phyloP scores from a whole-genome alignment of 2,888 invertebrate genomes.

The Oligia fasciuncula region DNA sequence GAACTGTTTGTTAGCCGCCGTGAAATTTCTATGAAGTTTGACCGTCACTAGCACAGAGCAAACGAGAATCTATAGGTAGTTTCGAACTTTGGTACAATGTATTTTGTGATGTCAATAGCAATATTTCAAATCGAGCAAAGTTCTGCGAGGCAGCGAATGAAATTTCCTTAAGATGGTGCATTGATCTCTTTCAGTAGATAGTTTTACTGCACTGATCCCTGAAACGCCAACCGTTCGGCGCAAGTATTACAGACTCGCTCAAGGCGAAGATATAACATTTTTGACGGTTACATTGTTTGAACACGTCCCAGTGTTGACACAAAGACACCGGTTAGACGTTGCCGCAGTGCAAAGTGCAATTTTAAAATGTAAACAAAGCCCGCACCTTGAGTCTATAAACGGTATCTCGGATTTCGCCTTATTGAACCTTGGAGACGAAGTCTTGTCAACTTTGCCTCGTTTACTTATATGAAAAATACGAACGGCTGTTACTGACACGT shows the following conservation, averaged over 20 bases:
- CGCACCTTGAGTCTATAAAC: slow-evolving; percentile 86
- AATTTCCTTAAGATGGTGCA: slow-evolving; percentile 52
- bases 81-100: slow-evolving; percentile 56
- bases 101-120: slow-evolving; percentile 53
- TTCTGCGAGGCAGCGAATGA: slow-evolving; percentile 39
- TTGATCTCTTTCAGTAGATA: slow-evolving; percentile 60
- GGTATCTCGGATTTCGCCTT: slow-evolving; percentile 86
- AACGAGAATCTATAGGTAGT: slow-evolving; percentile 58
- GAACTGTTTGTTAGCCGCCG: slow-evolving; percentile 71
- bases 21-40: slow-evolving; percentile 83
- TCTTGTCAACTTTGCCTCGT: slow-evolving; percentile 76
- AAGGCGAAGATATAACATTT: slow-evolving; percentile 81
- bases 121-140: slow-evolving; percentile 53
- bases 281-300: slow-evolving; percentile 87
- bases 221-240: slow-evolving; percentile 53
- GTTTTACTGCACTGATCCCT: slow-evolving; percentile 59
- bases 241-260: slow-evolving; percentile 70
- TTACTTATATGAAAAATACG: slow-evolving; percentile 73
- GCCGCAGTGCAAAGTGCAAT: slow-evolving; percentile 89
- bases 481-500: slow-evolving; percentile 65
- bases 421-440: slow-evolving; percentile 82
- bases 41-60: slow-evolving; percentile 66
- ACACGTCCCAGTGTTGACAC: slow-evolving; percentile 83
- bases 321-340: slow-evolving; percentile 82
- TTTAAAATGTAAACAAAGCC: slow-evolving; percentile 89